phyloP scores from a whole-genome alignment of 2,797 vertebrate genomes.

The Enoplosus armatus region DNA sequence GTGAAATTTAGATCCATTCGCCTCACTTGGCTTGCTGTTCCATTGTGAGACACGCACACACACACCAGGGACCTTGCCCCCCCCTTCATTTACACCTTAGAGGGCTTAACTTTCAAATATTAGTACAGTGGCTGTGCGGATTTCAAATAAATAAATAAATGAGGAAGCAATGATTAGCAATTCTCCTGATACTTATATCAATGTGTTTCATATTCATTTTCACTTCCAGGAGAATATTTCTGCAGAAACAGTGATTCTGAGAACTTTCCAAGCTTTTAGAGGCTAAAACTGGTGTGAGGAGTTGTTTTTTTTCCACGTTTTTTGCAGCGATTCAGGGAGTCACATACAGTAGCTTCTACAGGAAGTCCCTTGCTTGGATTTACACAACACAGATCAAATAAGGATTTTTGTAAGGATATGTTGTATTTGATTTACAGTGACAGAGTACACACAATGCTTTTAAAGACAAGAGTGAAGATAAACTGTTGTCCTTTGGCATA shows the following conservation, averaged over 20 bases:
- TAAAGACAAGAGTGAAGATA: conserved; percentile 6
- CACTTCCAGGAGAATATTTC: conserved; percentile 79
- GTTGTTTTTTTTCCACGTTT: not conserved
- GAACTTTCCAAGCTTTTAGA: conserved; percentile 71
- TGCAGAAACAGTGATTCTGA: conserved; percentile 73
- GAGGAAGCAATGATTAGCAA: conserved; percentile 76
- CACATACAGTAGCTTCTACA: not conserved
- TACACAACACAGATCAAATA: conserved; percentile 16
- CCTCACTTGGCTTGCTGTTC: conserved; percentile 72
- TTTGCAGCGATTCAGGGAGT: not conserved
- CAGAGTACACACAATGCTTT: conserved; percentile 15
- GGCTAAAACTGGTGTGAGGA: conserved; percentile 16
- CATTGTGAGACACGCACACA: conserved; percentile 63
- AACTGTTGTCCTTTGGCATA: conserved; percentile 27
- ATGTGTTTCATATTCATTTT: conserved; percentile 79
- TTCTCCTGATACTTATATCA: conserved; percentile 70
- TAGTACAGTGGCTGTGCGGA: conserved; percentile 76
- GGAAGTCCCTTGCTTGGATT: conserved; percentile 3
- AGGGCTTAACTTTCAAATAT: conserved; percentile 85
- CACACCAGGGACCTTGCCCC: conserved; percentile 56
- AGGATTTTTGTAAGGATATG: not conserved
- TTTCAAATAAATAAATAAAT: conserved; percentile 83
- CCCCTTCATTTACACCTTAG: conserved; percentile 64
- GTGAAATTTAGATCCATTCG: conserved; percentile 71
- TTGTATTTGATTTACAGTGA: conserved; percentile 6